Conservation (phyloP, 1,140 invertebrate genomes). For the Diabrotica virgifera region DNA sequence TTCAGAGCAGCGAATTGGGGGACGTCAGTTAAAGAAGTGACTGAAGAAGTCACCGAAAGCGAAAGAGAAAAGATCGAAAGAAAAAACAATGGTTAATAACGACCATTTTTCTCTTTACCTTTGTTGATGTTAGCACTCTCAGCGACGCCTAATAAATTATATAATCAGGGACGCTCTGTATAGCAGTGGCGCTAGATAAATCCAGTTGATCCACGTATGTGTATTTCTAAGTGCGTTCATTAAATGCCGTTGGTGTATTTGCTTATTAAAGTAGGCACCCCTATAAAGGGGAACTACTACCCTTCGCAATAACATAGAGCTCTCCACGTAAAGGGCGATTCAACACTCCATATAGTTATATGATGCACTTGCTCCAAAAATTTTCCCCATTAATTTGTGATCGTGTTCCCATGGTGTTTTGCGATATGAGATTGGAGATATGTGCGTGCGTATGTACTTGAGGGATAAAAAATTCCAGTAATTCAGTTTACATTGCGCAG, state of each 20-base stretch:
- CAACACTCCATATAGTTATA: background rate
- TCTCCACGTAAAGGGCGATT: background rate
- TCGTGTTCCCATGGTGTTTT: constrained; percentile 6
- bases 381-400: background rate
- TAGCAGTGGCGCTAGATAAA: constrained; percentile 9
- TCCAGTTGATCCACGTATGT: constrained; percentile 14
- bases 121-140: too few relatives aligned
- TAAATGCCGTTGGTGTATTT: constrained; percentile 45
- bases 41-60: too few relatives aligned
- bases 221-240: constrained; percentile 42
- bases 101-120: too few relatives aligned
- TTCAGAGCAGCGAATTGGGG: too few relatives aligned
- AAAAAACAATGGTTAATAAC: too few relatives aligned
- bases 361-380: constrained; percentile 23
- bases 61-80: too few relatives aligned
- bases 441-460: constrained; percentile 1
- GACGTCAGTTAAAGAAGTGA: too few relatives aligned
- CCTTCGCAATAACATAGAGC: constrained; percentile 34
- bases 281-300: constrained; percentile 34
- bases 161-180: background rate
- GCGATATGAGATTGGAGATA: background rate
- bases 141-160: background rate
- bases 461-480: background rate
- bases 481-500: background rate
- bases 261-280: constrained; percentile 42